Conservation (phyloP, 2,113 vertebrate species). For the Tapirus terrestris region DNA sequence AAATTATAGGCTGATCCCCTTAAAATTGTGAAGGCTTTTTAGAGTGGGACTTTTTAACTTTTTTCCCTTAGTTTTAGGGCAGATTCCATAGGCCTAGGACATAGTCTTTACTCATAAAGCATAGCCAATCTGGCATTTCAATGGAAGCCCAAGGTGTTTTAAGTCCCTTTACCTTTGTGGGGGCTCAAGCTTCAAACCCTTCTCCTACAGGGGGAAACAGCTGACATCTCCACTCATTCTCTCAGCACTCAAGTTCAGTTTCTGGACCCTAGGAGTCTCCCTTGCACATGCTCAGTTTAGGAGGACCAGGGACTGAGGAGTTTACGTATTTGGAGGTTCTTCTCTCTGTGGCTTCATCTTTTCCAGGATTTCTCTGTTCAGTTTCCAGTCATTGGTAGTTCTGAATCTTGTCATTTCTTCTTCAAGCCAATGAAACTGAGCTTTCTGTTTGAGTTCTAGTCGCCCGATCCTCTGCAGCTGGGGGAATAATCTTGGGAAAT, state of each 20-base stretch:
- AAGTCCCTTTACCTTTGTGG: neutral
- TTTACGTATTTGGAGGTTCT: neutral
- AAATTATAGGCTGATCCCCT: neutral
- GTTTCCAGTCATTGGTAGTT: neutral
- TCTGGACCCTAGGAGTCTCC: neutral
- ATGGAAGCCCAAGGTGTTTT: neutral
- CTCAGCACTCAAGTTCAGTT: neutral
- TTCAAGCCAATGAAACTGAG: neutral
- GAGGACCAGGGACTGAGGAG: neutral
- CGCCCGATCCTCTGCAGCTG: too few species aligned
- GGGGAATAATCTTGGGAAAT: neutral
- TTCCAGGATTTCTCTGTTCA: neutral
- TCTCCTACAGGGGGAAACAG: neutral
- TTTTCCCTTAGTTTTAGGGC: neutral
- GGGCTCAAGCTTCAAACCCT: neutral
- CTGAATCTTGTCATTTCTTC: neutral
- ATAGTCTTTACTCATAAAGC: neutral
- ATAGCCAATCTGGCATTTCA: neutral
- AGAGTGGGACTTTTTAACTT: neutral
- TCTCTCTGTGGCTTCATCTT: neutral
- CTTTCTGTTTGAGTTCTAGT: neutral
- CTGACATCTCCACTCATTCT: neutral
- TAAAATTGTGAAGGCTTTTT: neutral
- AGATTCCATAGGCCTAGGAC: neutral
- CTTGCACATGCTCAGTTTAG: neutral